Conservation (phyloP, 2,797 vertebrate species). For the Cynopterus sphinx region DNA sequence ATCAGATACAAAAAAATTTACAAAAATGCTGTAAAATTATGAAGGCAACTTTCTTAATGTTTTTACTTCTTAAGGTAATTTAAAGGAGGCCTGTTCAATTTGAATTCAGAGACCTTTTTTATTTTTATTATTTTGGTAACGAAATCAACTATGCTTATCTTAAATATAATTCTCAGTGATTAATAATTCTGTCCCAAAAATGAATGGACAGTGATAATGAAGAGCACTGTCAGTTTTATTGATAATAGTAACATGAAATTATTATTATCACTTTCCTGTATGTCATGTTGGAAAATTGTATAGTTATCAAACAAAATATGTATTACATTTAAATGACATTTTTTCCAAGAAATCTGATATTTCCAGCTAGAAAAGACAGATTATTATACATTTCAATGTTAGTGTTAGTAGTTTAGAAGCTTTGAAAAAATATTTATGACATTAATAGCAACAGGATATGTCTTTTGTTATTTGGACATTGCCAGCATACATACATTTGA, state of each 20-base stretch:
- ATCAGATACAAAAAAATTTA: not conserved
- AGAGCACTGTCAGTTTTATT: not conserved
- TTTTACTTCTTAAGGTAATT: not conserved
- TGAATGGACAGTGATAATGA: not conserved
- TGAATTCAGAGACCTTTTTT: not conserved
- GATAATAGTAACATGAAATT: not conserved
- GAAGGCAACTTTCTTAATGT: not conserved
- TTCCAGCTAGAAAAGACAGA: not conserved
- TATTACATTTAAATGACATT: not conserved
- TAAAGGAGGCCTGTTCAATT: not conserved
- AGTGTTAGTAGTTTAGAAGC: not conserved
- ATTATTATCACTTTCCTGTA: not conserved
- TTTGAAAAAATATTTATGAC: not conserved
- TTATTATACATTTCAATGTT: not conserved
- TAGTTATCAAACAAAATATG: not conserved
- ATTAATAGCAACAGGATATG: not conserved
- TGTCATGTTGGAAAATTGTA: not conserved
- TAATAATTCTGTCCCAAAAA: not conserved
- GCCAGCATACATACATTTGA: not conserved
- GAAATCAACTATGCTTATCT: not conserved
- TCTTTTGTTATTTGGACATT: not conserved
- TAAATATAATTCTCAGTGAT: not conserved
- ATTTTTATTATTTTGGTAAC: not conserved
- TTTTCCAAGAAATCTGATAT: not conserved
- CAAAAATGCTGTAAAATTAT: not conserved